Percentiles rank a stretch among this genome's conserved stretches.
Conservation (phyloP, 1,140 invertebrate genomes). For the Globodera rostochiensis region DNA sequence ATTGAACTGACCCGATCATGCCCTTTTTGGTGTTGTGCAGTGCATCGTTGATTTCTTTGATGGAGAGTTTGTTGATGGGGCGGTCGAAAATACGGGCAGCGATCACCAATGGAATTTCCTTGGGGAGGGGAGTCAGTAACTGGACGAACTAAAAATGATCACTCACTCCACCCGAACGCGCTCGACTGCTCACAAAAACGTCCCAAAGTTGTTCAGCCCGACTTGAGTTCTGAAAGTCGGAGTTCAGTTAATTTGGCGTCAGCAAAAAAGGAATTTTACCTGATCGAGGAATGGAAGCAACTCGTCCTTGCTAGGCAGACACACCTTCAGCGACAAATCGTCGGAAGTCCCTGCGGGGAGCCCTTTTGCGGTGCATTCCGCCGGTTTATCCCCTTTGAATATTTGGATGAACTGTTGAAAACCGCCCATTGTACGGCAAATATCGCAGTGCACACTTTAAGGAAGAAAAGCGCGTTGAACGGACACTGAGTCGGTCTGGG, state of each 20-base stretch:
- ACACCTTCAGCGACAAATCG: conserved; percentile 62
- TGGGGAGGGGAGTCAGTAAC: neutral
- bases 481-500: neutral
- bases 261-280: conserved; percentile 33
- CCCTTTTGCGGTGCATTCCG: conserved; percentile 58
- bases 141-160: neutral
- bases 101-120: conserved; percentile 52
- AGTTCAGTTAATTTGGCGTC: conserved; percentile 22
- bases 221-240: conserved; percentile 55
- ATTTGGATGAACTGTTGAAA: conserved; percentile 65
- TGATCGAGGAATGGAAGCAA: conserved; percentile 63
- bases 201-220: conserved; percentile 64
- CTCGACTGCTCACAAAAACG: conserved; percentile 62
- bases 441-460: conserved; percentile 64
- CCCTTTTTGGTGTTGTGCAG: conserved; percentile 49
- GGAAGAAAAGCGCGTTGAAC: neutral
- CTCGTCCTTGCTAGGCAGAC: conserved; percentile 63
- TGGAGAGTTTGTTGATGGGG: conserved; percentile 50
- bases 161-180: conserved; percentile 63
- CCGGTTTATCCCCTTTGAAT: conserved; percentile 58
- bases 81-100: conserved; percentile 51
- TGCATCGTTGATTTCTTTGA: conserved; percentile 50
- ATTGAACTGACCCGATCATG: conserved; percentile 43
- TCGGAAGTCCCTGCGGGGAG: conserved; percentile 57
- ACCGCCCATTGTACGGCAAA: conserved; percentile 61